phyloP scores from a whole-genome alignment of 2,888 invertebrate species.

The Eudasyphora cyanicolor region DNA sequence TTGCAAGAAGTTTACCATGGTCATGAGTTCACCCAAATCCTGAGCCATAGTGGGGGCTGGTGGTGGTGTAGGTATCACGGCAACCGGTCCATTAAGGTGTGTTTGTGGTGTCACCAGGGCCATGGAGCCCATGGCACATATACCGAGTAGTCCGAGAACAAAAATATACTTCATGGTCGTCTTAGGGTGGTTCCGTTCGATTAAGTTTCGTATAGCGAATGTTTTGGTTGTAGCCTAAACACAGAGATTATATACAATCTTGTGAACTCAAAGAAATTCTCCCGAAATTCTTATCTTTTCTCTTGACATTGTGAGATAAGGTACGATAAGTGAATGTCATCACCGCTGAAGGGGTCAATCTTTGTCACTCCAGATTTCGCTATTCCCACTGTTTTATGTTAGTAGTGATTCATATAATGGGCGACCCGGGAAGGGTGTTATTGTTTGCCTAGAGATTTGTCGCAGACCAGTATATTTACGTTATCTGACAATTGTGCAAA shows the following conservation, averaged over 20 bases:
- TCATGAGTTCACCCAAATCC: slow-evolving; percentile 58
- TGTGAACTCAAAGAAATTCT: neutral
- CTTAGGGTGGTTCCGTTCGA: neutral
- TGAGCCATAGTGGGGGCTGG: slow-evolving; percentile 57
- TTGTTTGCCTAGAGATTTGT: slow-evolving; percentile 21
- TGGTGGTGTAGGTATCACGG: slow-evolving; percentile 38
- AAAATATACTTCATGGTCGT: slow-evolving; percentile 38
- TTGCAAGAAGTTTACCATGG: slow-evolving; percentile 64
- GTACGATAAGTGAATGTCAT: neutral
- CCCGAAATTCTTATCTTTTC: slow-evolving; percentile 25
- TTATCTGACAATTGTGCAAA: slow-evolving; percentile 12
- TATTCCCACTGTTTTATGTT: neutral
- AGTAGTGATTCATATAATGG: slow-evolving; percentile 15
- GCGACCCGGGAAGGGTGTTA: slow-evolving; percentile 4
- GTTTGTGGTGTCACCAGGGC: slow-evolving; percentile 25
- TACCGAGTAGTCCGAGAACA: slow-evolving; percentile 29
- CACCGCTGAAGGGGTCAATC: neutral
- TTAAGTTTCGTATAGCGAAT: slow-evolving; percentile 34
- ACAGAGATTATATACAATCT: slow-evolving; percentile 15
- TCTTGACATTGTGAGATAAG: neutral
- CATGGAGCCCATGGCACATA: slow-evolving; percentile 26
- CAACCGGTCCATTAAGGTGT: neutral
- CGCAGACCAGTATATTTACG: slow-evolving; percentile 36
- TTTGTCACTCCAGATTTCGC: neutral
- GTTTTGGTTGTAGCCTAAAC: neutral